phyloP scores from a whole-genome alignment of 2,113 vertebrate species.

The Cyanistes caeruleus region DNA sequence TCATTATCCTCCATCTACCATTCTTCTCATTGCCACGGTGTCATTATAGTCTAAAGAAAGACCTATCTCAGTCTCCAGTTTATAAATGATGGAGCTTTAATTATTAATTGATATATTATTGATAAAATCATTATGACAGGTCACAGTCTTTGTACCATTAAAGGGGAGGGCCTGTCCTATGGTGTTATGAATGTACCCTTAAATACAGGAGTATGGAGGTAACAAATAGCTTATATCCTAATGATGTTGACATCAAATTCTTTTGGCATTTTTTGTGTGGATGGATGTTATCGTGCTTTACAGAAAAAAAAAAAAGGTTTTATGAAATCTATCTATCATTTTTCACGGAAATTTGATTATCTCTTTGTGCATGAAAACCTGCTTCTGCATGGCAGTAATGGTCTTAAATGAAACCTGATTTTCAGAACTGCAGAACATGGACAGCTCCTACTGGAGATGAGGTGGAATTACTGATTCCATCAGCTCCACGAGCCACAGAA shows the following conservation, averaged over 20 bases:
- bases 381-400: background rate
- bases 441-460: background rate
- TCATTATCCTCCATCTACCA: background rate
- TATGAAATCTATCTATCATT: background rate
- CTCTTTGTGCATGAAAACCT: background rate
- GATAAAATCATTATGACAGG: background rate
- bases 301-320: background rate
- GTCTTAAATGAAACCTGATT: background rate
- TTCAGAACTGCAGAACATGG: background rate
- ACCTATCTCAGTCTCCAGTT: background rate
- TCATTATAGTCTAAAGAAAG: background rate
- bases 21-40: background rate
- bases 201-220: background rate
- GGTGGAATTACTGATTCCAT: background rate
- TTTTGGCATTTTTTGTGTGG: background rate
- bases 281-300: background rate
- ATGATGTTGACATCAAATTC: background rate
- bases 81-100: background rate
- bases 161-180: background rate
- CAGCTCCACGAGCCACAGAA: background rate
- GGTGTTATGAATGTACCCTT: rapidly evolving
- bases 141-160: background rate
- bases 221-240: background rate
- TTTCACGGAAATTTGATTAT: background rate
- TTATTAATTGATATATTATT: constrained; percentile 20